Conservation (phyloP, 92 coral and sea anemone genomes). For the Epizoanthus illoricatus region DNA sequence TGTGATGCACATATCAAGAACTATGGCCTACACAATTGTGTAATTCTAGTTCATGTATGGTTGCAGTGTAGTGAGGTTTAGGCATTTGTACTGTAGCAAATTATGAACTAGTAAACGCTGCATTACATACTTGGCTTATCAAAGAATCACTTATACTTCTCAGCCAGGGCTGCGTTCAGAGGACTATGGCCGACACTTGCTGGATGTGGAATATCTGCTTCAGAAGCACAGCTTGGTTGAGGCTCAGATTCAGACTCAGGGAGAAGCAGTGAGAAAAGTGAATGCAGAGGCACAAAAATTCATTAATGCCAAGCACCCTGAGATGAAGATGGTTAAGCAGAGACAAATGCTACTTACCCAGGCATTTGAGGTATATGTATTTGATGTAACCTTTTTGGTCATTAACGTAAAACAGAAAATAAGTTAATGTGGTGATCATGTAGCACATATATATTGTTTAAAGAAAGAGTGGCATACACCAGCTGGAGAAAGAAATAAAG, state of each 20-base stretch:
- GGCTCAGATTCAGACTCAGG: slow-evolving; percentile 84
- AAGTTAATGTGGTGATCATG: neutral
- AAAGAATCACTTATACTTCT: neutral
- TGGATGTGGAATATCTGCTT: slow-evolving; percentile 89
- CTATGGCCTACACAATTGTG: too few relatives aligned
- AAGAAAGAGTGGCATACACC: too few relatives aligned
- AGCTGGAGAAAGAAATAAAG: too few relatives aligned
- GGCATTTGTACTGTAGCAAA: too few relatives aligned
- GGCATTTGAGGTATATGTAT: slow-evolving; percentile 73
- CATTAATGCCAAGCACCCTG: slow-evolving; percentile 83
- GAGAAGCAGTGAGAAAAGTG: slow-evolving; percentile 75
- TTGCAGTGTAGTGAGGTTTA: too few relatives aligned
- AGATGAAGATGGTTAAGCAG: slow-evolving; percentile 73
- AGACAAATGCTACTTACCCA: slow-evolving; percentile 72
- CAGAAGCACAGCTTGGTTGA: slow-evolving; percentile 92
- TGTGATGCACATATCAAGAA: too few relatives aligned
- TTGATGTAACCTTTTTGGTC: neutral
- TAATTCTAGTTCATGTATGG: too few relatives aligned
- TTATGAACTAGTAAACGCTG: too few relatives aligned
- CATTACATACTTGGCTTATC: neutral
- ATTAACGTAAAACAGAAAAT: neutral
- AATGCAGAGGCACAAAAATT: slow-evolving; percentile 68
- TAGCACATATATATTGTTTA: neutral
- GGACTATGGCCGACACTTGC: slow-evolving; percentile 91
- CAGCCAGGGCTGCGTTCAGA: slow-evolving; percentile 85